Percentiles rank a stretch among this genome's conserved stretches.
Conservation (phyloP, 2,888 invertebrate genomes). For the Polyploca ridens region DNA sequence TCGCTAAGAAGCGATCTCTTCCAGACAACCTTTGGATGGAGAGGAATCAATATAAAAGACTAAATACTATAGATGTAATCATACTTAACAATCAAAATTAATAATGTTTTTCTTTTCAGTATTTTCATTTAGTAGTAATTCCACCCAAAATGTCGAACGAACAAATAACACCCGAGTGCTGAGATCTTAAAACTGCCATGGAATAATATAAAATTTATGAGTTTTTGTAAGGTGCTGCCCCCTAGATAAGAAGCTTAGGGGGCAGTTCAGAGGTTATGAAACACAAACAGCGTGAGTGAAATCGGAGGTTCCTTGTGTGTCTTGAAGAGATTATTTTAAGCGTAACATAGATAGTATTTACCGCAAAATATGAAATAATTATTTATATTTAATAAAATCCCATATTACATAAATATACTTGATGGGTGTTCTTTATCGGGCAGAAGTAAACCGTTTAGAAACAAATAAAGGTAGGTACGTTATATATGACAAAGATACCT, state of each 20-base stretch:
- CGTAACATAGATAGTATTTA: neutral
- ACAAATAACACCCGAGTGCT: neutral
- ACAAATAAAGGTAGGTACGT: slow-evolving; percentile 9
- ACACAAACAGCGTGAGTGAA: slow-evolving; percentile 8
- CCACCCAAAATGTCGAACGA: neutral
- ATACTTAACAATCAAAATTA: neutral
- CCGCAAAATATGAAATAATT: neutral
- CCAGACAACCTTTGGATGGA: no score
- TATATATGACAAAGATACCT: slow-evolving; percentile 28
- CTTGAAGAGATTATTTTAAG: neutral
- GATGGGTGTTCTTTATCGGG: neutral
- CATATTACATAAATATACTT: no score
- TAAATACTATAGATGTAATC: no score
- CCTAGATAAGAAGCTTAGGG: slow-evolving; percentile 11
- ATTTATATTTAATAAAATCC: no score
- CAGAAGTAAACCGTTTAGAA: neutral
- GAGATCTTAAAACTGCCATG: neutral
- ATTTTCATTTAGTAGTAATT: neutral
- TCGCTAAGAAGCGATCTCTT: no score
- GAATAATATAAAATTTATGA: slow-evolving; percentile 9
- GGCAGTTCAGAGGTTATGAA: slow-evolving; percentile 1
- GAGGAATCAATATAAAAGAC: no score
- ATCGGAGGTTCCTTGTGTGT: neutral
- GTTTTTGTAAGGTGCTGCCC: slow-evolving; percentile 11
- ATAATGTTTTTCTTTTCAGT: no score